Conservation (phyloP, 1,140 invertebrate genomes). For the Polyergus mexicanus region DNA sequence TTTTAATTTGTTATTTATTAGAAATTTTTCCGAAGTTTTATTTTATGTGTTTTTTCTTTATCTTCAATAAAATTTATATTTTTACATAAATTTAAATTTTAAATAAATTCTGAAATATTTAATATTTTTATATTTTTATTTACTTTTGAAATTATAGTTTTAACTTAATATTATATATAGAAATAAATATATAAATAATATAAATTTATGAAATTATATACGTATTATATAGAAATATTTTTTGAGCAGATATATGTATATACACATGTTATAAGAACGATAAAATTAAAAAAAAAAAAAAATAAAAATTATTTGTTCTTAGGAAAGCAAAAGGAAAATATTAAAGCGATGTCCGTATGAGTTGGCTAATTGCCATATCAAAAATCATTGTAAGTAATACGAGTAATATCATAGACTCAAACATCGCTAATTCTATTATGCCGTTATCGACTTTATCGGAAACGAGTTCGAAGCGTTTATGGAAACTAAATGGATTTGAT, state of each 20-base stretch:
- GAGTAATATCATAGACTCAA: conserved; percentile 51
- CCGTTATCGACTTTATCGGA: conserved; percentile 50
- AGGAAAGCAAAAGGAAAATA: background rate
- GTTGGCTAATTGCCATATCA: conserved; percentile 40
- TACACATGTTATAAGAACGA: background rate
- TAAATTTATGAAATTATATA: background rate
- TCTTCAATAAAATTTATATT: background rate
- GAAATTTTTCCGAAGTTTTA: background rate
- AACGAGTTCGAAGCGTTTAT: conserved; percentile 44
- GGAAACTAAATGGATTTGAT: conserved; percentile 42
- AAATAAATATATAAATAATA: background rate
- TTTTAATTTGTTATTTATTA: conserved; percentile 4
- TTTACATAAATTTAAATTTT: background rate
- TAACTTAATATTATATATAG: background rate
- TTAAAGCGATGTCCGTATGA: background rate
- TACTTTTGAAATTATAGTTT: conserved; percentile 14
- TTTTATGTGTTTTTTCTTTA: background rate
- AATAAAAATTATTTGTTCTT: background rate
- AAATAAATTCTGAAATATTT: background rate
- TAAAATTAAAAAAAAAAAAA: background rate
- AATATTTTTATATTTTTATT: too few relatives aligned
- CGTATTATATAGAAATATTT: background rate
- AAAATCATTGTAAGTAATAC: conserved; percentile 45
- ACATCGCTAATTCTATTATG: conserved; percentile 54
- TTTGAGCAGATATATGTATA: background rate